These are phyloP conservation scores for Harpalus rufipes DNA, from an alignment of 2,888 invertebrate genomes.

Conservation along the genomic window DNA sequence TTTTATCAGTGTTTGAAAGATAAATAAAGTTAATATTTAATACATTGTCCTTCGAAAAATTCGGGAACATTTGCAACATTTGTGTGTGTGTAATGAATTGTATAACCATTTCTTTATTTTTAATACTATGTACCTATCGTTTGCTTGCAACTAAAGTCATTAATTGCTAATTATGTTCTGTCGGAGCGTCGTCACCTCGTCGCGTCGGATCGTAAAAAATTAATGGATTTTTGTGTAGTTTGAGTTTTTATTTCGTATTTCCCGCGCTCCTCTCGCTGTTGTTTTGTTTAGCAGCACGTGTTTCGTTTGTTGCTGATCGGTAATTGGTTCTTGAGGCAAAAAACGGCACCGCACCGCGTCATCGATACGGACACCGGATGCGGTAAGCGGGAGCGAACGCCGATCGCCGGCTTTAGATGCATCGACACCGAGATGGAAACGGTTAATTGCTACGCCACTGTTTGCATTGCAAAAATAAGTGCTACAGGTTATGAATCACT, in stretches of 20 bases:
- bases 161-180: neutral
- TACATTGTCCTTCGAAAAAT: no score
- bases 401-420: neutral
- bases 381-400: neutral
- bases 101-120: no score
- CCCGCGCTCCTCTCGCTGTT: slow-evolving; percentile 30
- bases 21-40: no score
- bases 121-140: neutral
- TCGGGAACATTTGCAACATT: neutral
- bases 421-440: neutral
- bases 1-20: no score
- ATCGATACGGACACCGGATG: neutral
- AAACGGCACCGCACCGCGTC: neutral
- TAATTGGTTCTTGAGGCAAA: slow-evolving; percentile 53
- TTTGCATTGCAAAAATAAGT: neutral
- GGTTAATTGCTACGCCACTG: neutral
- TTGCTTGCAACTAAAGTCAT: neutral
- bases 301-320: slow-evolving; percentile 55
- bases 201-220: slow-evolving; percentile 59
- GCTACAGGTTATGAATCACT: neutral
- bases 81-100: neutral
- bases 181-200: slow-evolving; percentile 1
- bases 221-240: slow-evolving; percentile 65
- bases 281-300: slow-evolving; percentile 60
- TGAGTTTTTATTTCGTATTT: slow-evolving; percentile 62